Base-by-base conservation (phyloP, 1,140 invertebrate species). In the Matsumurasca onukii region DNA sequence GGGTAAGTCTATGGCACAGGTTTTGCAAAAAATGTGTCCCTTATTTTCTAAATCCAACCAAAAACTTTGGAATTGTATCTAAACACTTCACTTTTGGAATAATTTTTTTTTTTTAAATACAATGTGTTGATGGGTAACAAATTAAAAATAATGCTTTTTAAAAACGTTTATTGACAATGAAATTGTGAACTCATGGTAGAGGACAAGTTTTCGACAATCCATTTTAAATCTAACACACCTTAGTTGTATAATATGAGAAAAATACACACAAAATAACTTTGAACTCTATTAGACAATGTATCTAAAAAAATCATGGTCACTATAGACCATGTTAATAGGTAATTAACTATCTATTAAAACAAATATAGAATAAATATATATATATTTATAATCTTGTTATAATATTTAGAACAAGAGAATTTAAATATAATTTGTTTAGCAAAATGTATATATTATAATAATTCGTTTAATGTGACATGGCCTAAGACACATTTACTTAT, bases 391-490 rank as follows among this genome's bases (percentile, higher is more conserved):
- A 12, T n/a, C 9, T 45, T 22, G 49, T 51, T 12, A 64, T 64
- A 64, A 64, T 64, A 64, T 64, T 64, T 64, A 66, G 65, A 66
- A 66, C 65, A 66, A 66, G 49, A 51, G 30, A 61, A 27, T 61
- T 66, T 66, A 51, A 66, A 51, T 61, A 66, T 66, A 66, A 51
- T 66, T 66, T 66, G 65, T 66, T 66, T 66, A 66, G 65, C 65
- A 66, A 66, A 66, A 66, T 66, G 65, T 66, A 66, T 66, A 66
- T 66, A 66, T 39, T 66, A 51, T 66, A 30, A 66, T 66, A 66
- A 66, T 66, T 66, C 65, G 65, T 66, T 66, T 66, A 66, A 66
- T 66, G 65, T 66, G 65, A 66, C 65, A 66, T 66, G 20, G 45
- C 49, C 65, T 66, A 66, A 66, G 65, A 66, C 65, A 66, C 65